Evolutionary conservation across 2,888 invertebrate genomes (phyloP).

Genomic region (Eledone cirrhosa): DNA sequence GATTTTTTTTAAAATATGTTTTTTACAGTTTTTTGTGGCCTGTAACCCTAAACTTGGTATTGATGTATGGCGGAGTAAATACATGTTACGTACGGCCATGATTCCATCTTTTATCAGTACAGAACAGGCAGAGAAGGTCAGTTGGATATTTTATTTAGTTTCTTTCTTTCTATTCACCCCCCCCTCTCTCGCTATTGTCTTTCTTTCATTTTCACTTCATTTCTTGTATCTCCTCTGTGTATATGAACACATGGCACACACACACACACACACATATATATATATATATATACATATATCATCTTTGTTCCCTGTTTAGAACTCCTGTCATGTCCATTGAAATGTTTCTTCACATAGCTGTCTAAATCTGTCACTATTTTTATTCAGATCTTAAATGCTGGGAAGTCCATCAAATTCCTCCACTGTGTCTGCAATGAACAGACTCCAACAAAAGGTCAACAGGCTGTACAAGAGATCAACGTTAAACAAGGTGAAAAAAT

Average conservation of each 20-base stretch:
- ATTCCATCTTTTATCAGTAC: conserved; percentile 88
- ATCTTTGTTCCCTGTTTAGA: background rate
- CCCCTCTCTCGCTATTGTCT: too few species aligned
- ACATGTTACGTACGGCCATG: conserved; percentile 87
- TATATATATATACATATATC: too few species aligned
- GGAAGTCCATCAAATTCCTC: conserved; percentile 95
- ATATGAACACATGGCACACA: too few species aligned
- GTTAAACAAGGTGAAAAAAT: conserved; percentile 56
- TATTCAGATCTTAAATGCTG: conserved; percentile 82
- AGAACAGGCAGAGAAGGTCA: conserved; percentile 80
- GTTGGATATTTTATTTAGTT: too few species aligned
- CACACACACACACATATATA: too few species aligned
- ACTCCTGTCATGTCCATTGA: background rate
- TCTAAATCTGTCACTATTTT: background rate
- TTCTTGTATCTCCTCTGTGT: too few species aligned
- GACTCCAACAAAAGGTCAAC: conserved; percentile 59
- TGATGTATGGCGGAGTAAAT: conserved; percentile 96
- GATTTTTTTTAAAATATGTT: conserved; percentile 15
- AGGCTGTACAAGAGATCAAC: conserved; percentile 57
- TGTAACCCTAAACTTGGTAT: conserved; percentile 83
- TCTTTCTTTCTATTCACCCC: too few species aligned
- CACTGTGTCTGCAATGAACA: conserved; percentile 87
- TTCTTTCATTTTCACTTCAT: too few species aligned
- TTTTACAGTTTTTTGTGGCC: conserved; percentile 86
- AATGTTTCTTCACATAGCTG: background rate